phyloP scores from a whole-genome alignment of 1,140 invertebrate genomes.

The Antheraea pernyi region DNA sequence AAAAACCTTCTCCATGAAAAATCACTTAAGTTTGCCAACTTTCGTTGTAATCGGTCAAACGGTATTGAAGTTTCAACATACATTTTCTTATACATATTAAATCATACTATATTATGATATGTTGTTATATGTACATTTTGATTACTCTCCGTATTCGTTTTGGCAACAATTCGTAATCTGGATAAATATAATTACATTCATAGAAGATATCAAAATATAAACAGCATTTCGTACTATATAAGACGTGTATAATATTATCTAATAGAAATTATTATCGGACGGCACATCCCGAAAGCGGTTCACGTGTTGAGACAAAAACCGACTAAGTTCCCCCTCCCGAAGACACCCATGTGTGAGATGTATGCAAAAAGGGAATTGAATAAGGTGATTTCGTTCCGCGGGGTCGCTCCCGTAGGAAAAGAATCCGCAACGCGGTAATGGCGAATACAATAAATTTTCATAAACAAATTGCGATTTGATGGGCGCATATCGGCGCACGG shows the following conservation, averaged over 20 bases:
- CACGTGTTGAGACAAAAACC: conserved; percentile 73
- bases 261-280: conserved; percentile 73
- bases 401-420: conserved; percentile 74
- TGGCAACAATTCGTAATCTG: too few relatives aligned
- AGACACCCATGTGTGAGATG: conserved; percentile 64
- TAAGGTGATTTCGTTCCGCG: conserved; percentile 76
- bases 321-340: conserved; percentile 51
- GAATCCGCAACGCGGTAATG: conserved; percentile 68
- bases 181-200: too few relatives aligned
- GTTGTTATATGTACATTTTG: too few relatives aligned
- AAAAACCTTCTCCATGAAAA: too few relatives aligned
- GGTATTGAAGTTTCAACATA: too few relatives aligned
- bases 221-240: conserved; percentile 32
- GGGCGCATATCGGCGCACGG: conserved; percentile 64
- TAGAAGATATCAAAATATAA: background rate
- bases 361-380: conserved; percentile 79
- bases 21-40: too few relatives aligned
- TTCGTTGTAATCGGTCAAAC: too few relatives aligned
- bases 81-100: too few relatives aligned
- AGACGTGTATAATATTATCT: conserved; percentile 47
- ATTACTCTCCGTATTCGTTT: too few relatives aligned
- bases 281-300: conserved; percentile 72
- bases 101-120: too few relatives aligned
- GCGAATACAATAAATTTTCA: conserved; percentile 80
- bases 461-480: conserved; percentile 79